A percentile compares a stretch with the other conserved stretches of the same genome.
Evolutionary conservation across 2,113 vertebrate genomes (phyloP).

Genomic region (Solenodon paradoxus): DNA sequence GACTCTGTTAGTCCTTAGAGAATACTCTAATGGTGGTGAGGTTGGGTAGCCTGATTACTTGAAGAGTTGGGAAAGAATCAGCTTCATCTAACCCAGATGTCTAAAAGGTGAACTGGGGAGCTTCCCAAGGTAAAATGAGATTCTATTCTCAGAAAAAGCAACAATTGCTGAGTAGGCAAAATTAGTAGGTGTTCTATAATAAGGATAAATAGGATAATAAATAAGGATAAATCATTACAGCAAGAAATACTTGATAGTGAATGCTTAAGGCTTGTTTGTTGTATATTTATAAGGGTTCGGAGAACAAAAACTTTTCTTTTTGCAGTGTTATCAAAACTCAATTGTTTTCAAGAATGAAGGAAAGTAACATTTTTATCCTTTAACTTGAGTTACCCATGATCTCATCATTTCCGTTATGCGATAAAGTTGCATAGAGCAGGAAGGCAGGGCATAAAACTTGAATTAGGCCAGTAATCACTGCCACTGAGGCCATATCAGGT

Average conservation of each 20-base stretch:
- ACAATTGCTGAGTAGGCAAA: background rate
- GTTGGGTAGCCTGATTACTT: background rate
- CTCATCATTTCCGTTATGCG: background rate
- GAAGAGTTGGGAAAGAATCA: background rate
- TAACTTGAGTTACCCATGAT: background rate
- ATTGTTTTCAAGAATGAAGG: background rate
- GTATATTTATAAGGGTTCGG: background rate
- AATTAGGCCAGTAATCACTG: background rate
- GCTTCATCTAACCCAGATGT: background rate
- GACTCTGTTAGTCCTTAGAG: background rate
- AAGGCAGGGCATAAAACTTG: fast-evolving
- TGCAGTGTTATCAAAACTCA: background rate
- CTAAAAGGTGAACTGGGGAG: background rate
- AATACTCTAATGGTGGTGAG: background rate
- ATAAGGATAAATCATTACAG: background rate
- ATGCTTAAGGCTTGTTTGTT: background rate
- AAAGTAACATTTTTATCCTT: background rate
- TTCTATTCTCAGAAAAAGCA: background rate
- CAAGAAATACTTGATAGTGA: background rate
- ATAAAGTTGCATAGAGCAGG: fast-evolving
- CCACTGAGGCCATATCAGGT: background rate
- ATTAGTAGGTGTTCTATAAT: background rate
- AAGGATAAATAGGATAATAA: background rate
- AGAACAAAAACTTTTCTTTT: background rate
- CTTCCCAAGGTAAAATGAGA: background rate